These are phyloP conservation scores for Eumerus sabulonum DNA, from an alignment of 2,888 invertebrate species.

Conservation along the genomic window DNA sequence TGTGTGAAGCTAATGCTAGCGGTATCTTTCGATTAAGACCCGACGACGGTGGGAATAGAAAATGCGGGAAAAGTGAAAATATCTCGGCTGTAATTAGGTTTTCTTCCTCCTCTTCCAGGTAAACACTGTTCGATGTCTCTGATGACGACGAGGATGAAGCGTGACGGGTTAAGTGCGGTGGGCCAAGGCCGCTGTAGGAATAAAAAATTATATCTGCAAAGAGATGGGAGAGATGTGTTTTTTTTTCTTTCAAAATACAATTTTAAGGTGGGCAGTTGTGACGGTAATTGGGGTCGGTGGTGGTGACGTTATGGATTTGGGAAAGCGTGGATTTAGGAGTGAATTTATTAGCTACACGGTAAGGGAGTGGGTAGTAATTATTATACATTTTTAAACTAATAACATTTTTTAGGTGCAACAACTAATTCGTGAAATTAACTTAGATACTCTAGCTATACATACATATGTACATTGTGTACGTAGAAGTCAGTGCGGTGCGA, in stretches of 20 bases:
- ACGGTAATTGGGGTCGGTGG: background rate
- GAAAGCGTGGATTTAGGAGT: too few species aligned
- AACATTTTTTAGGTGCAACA: constrained; percentile 43
- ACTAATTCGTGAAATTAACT: constrained; percentile 49
- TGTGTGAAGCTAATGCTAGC: constrained; percentile 78
- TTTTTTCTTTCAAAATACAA: constrained; percentile 48
- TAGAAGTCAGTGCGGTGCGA: constrained; percentile 37
- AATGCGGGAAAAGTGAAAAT: constrained; percentile 81
- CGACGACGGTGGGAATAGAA: constrained; percentile 81
- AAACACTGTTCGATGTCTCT: constrained; percentile 81
- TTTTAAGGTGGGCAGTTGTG: background rate
- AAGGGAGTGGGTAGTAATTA: too few species aligned
- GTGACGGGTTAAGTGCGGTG: constrained; percentile 71
- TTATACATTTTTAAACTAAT: background rate
- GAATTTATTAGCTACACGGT: background rate
- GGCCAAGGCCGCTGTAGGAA: constrained; percentile 81
- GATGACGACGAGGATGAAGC: constrained; percentile 68
- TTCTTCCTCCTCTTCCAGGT: constrained; percentile 75
- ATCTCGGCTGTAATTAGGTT: constrained; percentile 80
- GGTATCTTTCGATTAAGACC: constrained; percentile 78
- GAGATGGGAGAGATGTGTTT: constrained; percentile 69
- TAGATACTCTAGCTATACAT: constrained; percentile 7
- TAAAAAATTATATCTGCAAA: constrained; percentile 72
- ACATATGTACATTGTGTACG: too few species aligned
- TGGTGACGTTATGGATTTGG: too few species aligned